Conservation (phyloP, 2,113 vertebrate species). For the Centrocercus urophasianus region DNA sequence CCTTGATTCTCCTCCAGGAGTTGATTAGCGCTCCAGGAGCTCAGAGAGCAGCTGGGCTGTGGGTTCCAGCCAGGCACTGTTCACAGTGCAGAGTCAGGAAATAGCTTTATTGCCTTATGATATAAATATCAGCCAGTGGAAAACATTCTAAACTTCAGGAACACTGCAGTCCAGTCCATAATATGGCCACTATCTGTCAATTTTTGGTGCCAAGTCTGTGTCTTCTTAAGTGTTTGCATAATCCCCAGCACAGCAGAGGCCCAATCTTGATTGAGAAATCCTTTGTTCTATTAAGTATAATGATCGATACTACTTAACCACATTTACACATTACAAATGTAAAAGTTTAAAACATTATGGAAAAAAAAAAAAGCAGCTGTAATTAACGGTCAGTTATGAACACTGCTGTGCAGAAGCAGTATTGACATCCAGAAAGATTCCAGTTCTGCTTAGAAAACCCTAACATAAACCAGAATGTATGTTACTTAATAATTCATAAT, state of each 20-base stretch:
- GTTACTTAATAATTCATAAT: slow-evolving; percentile 39
- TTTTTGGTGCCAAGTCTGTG: neutral
- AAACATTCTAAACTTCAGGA: slow-evolving; percentile 27
- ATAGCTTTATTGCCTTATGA: slow-evolving; percentile 42
- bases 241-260: neutral
- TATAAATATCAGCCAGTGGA: slow-evolving; percentile 42
- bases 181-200: slow-evolving; percentile 28
- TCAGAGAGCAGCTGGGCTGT: slow-evolving; percentile 45
- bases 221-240: slow-evolving; percentile 13
- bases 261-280: slow-evolving; percentile 17
- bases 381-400: neutral
- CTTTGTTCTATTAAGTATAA: neutral
- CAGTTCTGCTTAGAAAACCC: neutral
- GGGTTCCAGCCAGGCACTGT: slow-evolving; percentile 23
- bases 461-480: neutral
- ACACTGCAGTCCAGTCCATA: slow-evolving; percentile 48
- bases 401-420: neutral
- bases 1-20: slow-evolving; percentile 46
- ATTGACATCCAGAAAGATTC: neutral
- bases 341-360: neutral
- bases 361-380: slow-evolving; percentile 20
- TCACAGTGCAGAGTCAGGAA: slow-evolving; percentile 51
- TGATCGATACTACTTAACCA: neutral
- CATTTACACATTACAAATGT: neutral
- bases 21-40: slow-evolving; percentile 16